A percentile compares a stretch with the other conserved stretches of the same genome.
Evolutionary conservation across 2,797 vertebrate species (phyloP).

Genomic region (Pampus argenteus): DNA sequence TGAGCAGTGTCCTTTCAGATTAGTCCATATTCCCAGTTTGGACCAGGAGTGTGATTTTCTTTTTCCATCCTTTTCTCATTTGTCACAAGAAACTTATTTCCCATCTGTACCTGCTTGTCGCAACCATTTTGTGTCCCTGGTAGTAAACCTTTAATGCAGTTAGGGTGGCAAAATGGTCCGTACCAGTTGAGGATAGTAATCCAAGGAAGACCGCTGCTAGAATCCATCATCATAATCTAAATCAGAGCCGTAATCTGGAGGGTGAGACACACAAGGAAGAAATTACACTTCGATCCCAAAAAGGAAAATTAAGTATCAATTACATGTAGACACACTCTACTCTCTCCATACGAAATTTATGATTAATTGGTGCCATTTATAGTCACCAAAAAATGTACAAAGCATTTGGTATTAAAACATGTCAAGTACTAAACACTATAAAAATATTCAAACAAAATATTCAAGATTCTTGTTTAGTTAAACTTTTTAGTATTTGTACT

Average conservation of each 20-base stretch:
- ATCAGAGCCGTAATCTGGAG: constrained; percentile 92
- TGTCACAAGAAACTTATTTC: too few species aligned
- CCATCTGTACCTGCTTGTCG: not conserved
- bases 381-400: too few species aligned
- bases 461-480: too few species aligned
- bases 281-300: too few species aligned
- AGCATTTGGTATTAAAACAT: too few species aligned
- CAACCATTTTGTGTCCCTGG: not conserved
- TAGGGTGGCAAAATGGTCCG: not conserved
- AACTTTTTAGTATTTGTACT: too few species aligned
- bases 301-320: not conserved
- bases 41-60: not conserved
- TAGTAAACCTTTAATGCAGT: not conserved
- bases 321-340: not conserved
- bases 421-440: too few species aligned
- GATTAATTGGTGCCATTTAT: too few species aligned
- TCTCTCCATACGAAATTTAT: not conserved
- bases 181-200: not conserved
- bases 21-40: not conserved
- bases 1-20: not conserved
- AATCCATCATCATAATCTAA: constrained; percentile 89
- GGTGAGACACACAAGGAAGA: not conserved
- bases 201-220: constrained; percentile 13
- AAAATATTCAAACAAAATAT: too few species aligned
- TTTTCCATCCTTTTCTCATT: not conserved